Base-by-base conservation (phyloP, 2,113 vertebrate species). In the Oceanites oceanicus region DNA sequence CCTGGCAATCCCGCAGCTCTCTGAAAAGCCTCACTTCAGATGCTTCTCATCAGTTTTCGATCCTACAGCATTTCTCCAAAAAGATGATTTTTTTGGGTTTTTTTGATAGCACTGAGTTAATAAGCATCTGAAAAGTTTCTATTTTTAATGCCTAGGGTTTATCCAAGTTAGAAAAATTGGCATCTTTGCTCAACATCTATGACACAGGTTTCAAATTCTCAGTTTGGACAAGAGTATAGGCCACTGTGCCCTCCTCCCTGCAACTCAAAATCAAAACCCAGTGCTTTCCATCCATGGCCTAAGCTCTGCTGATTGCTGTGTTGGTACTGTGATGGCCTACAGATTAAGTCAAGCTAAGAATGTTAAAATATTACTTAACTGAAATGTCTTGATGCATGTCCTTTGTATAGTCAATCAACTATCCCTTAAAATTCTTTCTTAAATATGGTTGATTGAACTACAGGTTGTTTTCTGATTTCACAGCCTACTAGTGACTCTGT, bases 51-150 rank as follows among this genome's bases (percentile, higher is more conserved):
- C 47, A 59, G 22, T 42, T 78, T 79, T 50, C 8, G 3, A 32
- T 36, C 45, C 36, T 62, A 52, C 18, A 74, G 4, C 16, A 30
- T 61, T 52, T 45, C 8, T 92, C 25, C 13, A 44, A 67, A 83
- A 66, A 45, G 5, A 17, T 17, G 6, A 17, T 3, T 19, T 17
- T 78, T 91, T 73, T 0, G 0, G 1, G 13, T 1, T 85, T 74
- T 85, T 74, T 85, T n/a, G 7, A 26, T 30, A 76, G 13, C 32
- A 26, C 12, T 30, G 22, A 61, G 17, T 72, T 70, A 70, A 63
- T 61, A 79, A 86, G 1, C 10, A 17, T 42, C 21, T 38, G 44
- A 86, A n/a, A 58, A 7, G 11, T n/a, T 75, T 88, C 11, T 1
- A 2, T 47, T 79, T 62, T 47, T 50, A 27, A 72, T 68, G 9